These are phyloP conservation scores for Echeneis naucrates DNA, from an alignment of 2,797 vertebrate species.

Conservation along the genomic window DNA sequence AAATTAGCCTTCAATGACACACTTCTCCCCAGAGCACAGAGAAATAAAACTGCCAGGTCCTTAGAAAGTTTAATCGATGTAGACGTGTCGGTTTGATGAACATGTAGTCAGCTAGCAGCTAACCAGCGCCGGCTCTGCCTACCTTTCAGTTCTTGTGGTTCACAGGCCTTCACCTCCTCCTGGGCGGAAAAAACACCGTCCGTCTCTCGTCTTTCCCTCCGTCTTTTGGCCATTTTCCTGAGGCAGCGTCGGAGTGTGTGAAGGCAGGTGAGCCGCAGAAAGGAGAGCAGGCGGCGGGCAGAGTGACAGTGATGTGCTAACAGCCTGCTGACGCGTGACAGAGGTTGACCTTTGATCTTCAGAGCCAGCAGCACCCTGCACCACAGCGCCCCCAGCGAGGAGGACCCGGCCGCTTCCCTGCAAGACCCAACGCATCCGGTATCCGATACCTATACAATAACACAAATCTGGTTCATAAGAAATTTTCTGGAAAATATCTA, in stretches of 20 bases:
- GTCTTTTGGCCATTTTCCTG: constrained; percentile 83
- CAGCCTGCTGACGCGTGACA: constrained; percentile 59
- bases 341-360: constrained; percentile 65
- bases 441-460: not conserved
- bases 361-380: not conserved
- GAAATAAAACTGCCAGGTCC: not conserved
- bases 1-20: not conserved
- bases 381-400: constrained; percentile 55
- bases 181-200: constrained; percentile 56
- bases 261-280: too few relatives aligned
- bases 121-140: constrained; percentile 19
- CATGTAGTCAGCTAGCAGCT: constrained; percentile 10
- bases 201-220: constrained; percentile 75
- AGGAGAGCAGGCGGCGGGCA: constrained; percentile 13
- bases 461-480: not conserved
- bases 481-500: too few relatives aligned
- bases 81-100: not conserved
- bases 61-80: not conserved
- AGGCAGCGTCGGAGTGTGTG: not conserved
- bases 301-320: constrained; percentile 46
- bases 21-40: not conserved
- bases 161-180: constrained; percentile 64
- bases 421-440: too few relatives aligned
- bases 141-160: constrained; percentile 76
- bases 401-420: too few relatives aligned